Evolutionary conservation across 2,888 invertebrate genomes (phyloP).

Genomic region (Lasioglossum calceatum): DNA sequence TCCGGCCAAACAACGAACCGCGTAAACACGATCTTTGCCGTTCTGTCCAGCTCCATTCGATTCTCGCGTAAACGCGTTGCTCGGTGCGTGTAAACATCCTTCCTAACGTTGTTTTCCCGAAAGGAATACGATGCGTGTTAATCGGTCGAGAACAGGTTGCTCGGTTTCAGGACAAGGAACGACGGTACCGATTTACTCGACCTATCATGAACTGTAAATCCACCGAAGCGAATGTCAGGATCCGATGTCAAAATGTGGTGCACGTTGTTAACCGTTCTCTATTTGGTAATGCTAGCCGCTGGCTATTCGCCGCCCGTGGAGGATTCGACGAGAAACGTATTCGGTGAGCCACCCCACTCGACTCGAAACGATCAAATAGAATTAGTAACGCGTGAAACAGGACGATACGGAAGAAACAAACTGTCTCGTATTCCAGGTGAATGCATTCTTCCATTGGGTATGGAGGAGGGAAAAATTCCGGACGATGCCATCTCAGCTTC

Average conservation of each 20-base stretch:
- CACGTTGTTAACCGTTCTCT: constrained; percentile 36
- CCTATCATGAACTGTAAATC: constrained; percentile 78
- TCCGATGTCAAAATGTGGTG: constrained; percentile 72
- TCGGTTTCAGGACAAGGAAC: constrained; percentile 73
- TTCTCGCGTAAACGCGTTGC: neutral
- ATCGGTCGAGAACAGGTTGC: constrained; percentile 11
- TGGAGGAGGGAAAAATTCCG: constrained; percentile 94
- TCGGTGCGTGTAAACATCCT: neutral
- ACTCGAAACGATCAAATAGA: neutral
- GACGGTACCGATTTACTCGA: constrained; percentile 69
- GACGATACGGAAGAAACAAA: neutral
- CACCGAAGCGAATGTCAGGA: constrained; percentile 70
- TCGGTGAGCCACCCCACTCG: constrained; percentile 72
- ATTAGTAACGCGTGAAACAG: neutral
- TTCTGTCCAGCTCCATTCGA: neutral
- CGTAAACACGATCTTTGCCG: neutral
- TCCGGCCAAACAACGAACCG: constrained; percentile 46
- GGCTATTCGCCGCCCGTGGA: constrained; percentile 76
- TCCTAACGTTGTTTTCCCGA: neutral
- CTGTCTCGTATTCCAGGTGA: constrained; percentile 85
- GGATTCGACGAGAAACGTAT: constrained; percentile 76
- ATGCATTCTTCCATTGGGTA: constrained; percentile 92
- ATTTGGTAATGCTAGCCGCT: constrained; percentile 67
- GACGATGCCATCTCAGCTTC: constrained; percentile 94
- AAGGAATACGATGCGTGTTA: neutral